phyloP scores from a whole-genome alignment of 2,888 invertebrate species.

The Rhogogaster chlorosoma region DNA sequence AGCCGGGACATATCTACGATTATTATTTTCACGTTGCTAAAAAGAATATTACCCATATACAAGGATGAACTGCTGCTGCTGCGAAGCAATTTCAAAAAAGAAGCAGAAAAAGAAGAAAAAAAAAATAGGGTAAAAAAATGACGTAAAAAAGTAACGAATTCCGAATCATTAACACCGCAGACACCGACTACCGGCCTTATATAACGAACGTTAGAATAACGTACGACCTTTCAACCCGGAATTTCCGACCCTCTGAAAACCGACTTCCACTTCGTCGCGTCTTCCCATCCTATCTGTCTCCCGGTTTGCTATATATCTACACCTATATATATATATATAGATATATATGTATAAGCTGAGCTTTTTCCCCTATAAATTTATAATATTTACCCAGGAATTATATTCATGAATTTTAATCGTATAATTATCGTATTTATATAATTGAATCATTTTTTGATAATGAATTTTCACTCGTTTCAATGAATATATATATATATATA shows the following conservation, averaged over 20 bases:
- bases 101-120: too few species aligned
- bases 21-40: too few species aligned
- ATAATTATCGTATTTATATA: not conserved
- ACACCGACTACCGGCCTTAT: not conserved
- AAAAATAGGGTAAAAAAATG: too few species aligned
- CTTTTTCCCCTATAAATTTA: not conserved
- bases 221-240: conserved; percentile 38
- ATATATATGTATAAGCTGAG: not conserved
- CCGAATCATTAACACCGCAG: conserved; percentile 10
- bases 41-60: too few species aligned
- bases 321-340: not conserved
- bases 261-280: conserved; percentile 23
- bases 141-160: not conserved
- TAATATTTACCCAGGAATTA: not conserved
- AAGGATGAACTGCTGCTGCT: too few species aligned
- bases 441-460: too few species aligned
- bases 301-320: not conserved
- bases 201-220: not conserved
- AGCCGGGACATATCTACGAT: too few species aligned
- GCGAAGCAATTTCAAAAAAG: too few species aligned
- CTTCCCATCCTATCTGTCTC: not conserved
- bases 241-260: conserved; percentile 36
- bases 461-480: too few species aligned
- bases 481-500: too few species aligned
- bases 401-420: not conserved